Evolutionary conservation across 2,797 vertebrate genomes (phyloP), one percentile per base, ranked within the genome.

Genomic region (Champsocephalus gunnari): DNA sequence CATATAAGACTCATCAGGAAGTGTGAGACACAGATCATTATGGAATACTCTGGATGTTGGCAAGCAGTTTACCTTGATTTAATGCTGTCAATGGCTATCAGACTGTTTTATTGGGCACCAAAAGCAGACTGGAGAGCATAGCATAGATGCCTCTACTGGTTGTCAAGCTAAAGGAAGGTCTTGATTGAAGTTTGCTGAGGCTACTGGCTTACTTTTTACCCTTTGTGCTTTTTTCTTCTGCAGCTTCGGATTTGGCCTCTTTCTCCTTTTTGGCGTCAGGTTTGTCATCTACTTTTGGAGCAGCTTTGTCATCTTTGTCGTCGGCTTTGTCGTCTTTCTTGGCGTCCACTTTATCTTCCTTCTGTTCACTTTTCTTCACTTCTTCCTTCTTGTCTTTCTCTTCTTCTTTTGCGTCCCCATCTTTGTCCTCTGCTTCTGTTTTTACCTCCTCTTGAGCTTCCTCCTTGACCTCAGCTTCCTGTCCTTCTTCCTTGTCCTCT

Each of bases 141-240:
- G 79, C 60, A 38, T 38, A 75, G 71, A 83, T 69, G 82, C 75
- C 75, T 82, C 77, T 88, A 79, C 68, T 78, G 71, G 75, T 81
- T 71, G 67, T 80, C 8, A 41, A 83, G 81, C 70, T 74, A 16
- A 62, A 62, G 53, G 66, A 72, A 74, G 8, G 57, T 71, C 17
- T 66, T 48, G 54, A 58, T 38, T 14, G 21, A 34, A 47, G 16
- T 47, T 58, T 73, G 53, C 65, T 38, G 62, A 75, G 53, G 61
- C 56, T 4, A 87, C 84, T 91, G 74, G 91, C 87, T 86, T 91
- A 96, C 92, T 97, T 97, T 75, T 93, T 88, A 8, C 2, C 86
- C 69, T 91, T 91, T 71, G 93, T 70, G 83, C 85, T 86, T 41
- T 87, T 89, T 2, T 89, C 88, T 44, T 88, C 84, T 5, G 88